A percentile compares a stretch with the other conserved stretches of the same genome.
Evolutionary conservation across 2,888 invertebrate species (phyloP).

Genomic region (Lasiommata megera): DNA sequence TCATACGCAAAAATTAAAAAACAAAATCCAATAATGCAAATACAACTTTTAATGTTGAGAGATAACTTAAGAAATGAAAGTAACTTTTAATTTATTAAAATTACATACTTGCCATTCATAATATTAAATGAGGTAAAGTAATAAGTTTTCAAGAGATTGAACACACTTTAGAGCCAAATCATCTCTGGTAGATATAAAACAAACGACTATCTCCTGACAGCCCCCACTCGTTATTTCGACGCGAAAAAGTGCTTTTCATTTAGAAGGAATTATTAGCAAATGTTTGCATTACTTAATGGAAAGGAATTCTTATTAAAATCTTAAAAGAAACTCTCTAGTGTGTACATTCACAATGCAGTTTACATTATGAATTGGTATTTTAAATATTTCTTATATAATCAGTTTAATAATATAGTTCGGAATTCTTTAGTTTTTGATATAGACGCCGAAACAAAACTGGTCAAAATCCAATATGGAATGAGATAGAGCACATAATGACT

Average conservation of each 20-base stretch:
- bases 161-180: constrained; percentile 26
- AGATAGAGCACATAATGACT: no score
- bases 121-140: not conserved
- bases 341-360: no score
- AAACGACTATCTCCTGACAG: constrained; percentile 18
- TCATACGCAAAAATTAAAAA: no score
- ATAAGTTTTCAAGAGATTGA: constrained; percentile 22
- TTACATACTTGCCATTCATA: not conserved
- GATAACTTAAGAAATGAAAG: not conserved
- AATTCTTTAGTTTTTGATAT: no score
- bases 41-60: no score
- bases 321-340: not conserved
- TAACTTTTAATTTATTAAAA: not conserved
- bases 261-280: not conserved
- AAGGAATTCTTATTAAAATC: not conserved
- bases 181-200: constrained; percentile 24
- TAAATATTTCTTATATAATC: no score
- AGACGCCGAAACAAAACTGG: no score
- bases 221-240: not conserved
- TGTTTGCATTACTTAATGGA: not conserved
- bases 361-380: no score
- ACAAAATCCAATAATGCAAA: no score
- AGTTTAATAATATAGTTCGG: no score
- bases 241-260: not conserved
- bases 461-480: no score